Conservation (phyloP, 2,888 invertebrate genomes). For the Ligdia adustata region DNA sequence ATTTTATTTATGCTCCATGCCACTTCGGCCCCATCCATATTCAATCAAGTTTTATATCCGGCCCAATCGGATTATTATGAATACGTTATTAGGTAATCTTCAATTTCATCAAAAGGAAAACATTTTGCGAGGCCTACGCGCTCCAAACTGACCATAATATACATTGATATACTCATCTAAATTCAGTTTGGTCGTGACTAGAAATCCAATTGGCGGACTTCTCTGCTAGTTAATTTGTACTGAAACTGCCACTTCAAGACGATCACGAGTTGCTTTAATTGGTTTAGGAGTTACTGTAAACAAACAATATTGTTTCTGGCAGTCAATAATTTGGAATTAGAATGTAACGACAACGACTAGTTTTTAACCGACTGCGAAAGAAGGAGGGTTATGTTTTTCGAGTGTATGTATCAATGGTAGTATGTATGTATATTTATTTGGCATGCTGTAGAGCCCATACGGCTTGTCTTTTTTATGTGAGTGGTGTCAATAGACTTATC, state of each 20-base stretch:
- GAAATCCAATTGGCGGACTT: slow-evolving; percentile 58
- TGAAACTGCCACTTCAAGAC: slow-evolving; percentile 62
- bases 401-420: background rate
- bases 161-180: slow-evolving; percentile 74
- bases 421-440: too few relatives aligned
- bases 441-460: too few relatives aligned
- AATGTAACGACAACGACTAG: too few relatives aligned
- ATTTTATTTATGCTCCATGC: slow-evolving; percentile 10
- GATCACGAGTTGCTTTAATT: slow-evolving; percentile 62
- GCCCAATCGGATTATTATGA: slow-evolving; percentile 32
- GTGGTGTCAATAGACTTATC: too few relatives aligned
- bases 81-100: slow-evolving; percentile 32
- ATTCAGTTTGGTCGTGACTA: slow-evolving; percentile 71
- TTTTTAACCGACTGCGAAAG: background rate
- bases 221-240: slow-evolving; percentile 64
- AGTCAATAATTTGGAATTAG: slow-evolving; percentile 43
- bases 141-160: slow-evolving; percentile 50
- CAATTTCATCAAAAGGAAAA: slow-evolving; percentile 57
- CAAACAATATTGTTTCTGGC: slow-evolving; percentile 52
- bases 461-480: too few relatives aligned
- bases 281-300: slow-evolving; percentile 57
- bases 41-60: slow-evolving; percentile 31
- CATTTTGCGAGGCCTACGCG: slow-evolving; percentile 47
- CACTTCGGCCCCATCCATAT: slow-evolving; percentile 22
- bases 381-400: too few relatives aligned